A percentile compares a stretch with the other conserved stretches of the same genome.
Conservation (phyloP, 1,140 invertebrate species). For the Lordiphosa mommai region DNA sequence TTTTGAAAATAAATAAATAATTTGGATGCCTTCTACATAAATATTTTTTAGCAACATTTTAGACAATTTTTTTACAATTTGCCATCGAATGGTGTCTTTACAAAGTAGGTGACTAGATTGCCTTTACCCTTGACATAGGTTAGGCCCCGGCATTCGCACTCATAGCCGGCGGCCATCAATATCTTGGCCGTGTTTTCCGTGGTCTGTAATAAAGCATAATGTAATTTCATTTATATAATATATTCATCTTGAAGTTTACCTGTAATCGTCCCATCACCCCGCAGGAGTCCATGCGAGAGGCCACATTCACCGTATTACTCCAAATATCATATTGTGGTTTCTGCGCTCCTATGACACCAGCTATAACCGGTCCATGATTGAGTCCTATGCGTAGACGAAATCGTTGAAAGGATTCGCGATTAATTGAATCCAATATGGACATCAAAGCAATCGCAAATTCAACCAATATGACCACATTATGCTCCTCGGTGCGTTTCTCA, state of each 20-base stretch:
- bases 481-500: slow-evolving; percentile 87
- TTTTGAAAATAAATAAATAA: not conserved
- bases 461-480: slow-evolving; percentile 93
- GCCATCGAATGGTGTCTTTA: slow-evolving; percentile 88
- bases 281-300: slow-evolving; percentile 97
- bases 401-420: slow-evolving; percentile 97
- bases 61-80: slow-evolving; percentile 61
- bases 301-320: slow-evolving; percentile 98
- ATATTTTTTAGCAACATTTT: not conserved
- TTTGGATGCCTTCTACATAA: slow-evolving; percentile 5
- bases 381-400: slow-evolving; percentile 96
- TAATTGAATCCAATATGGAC: slow-evolving; percentile 95
- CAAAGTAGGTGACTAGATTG: slow-evolving; percentile 94
- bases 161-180: slow-evolving; percentile 89
- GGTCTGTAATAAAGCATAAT: slow-evolving; percentile 40
- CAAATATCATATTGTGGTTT: slow-evolving; percentile 99
- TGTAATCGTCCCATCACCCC: slow-evolving; percentile 92
- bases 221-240: not conserved
- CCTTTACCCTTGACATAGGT: slow-evolving; percentile 97
- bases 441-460: slow-evolving; percentile 97
- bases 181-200: slow-evolving; percentile 95
- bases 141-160: slow-evolving; percentile 91
- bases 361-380: slow-evolving; percentile 96
- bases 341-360: slow-evolving; percentile 95
- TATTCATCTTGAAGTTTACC: slow-evolving; percentile 79